These are phyloP conservation scores for Eriosoma lanigerum DNA, from an alignment of 1,140 invertebrate species.

Conservation along the genomic window DNA sequence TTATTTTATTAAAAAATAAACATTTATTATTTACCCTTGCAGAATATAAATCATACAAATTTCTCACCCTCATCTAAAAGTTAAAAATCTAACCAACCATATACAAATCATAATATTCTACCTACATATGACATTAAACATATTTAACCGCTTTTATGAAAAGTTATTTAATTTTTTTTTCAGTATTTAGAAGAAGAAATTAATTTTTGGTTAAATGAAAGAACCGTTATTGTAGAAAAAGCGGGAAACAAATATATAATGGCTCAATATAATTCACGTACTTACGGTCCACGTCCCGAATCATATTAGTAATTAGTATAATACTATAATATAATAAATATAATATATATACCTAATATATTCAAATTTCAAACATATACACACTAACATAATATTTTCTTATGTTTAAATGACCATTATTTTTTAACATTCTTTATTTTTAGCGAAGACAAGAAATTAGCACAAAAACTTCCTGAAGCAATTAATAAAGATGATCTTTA, in stretches of 20 bases:
- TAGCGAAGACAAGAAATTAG: conserved; percentile 59
- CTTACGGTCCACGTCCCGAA: conserved; percentile 73
- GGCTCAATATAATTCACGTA: conserved; percentile 62
- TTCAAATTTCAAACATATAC: too few species aligned
- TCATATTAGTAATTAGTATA: conserved; percentile 72
- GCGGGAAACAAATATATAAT: conserved; percentile 63
- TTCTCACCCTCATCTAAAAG: too few species aligned
- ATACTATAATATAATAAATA: neutral
- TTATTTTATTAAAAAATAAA: too few species aligned
- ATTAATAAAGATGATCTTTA: conserved; percentile 59
- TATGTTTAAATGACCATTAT: neutral
- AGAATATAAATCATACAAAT: too few species aligned
- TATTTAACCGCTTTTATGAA: too few species aligned
- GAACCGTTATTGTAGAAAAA: conserved; percentile 62
- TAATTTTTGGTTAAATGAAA: conserved; percentile 75
- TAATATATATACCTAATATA: too few species aligned
- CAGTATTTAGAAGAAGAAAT: conserved; percentile 78
- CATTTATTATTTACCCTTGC: too few species aligned
- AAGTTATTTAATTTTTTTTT: conserved; percentile 56
- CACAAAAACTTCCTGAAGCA: conserved; percentile 55
- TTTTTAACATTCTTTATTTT: conserved; percentile 10
- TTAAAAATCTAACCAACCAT: too few species aligned
- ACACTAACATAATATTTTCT: too few species aligned
- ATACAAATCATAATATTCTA: too few species aligned
- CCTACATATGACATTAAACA: too few species aligned